phyloP scores from a whole-genome alignment of 2,113 vertebrate genomes.

The Aegotheles bennettii region DNA sequence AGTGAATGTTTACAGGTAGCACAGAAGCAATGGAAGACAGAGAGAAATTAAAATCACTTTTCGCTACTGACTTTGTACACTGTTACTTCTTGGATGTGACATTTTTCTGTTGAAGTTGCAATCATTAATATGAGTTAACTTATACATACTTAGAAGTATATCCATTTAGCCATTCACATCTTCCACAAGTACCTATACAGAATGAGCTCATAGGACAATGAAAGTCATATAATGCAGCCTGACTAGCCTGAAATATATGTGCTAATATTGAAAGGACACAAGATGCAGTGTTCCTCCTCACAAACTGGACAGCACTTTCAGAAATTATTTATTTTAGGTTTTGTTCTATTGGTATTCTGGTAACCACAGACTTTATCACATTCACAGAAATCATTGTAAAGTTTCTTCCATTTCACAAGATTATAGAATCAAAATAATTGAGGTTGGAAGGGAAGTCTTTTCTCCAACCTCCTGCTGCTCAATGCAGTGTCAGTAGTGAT shows the following conservation, averaged over 20 bases:
- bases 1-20: not conserved
- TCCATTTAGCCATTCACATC: not conserved
- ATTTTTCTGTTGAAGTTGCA: not conserved
- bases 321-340: not conserved
- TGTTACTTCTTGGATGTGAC: not conserved
- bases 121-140: not conserved
- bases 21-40: not conserved
- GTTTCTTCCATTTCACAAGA: not conserved
- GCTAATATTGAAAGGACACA: not conserved
- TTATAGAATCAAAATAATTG: not conserved
- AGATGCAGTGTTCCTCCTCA: not conserved
- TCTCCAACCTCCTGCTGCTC: not conserved
- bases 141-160: not conserved
- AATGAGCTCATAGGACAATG: not conserved
- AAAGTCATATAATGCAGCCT: not conserved
- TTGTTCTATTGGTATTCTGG: not conserved
- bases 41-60: not conserved
- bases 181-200: not conserved
- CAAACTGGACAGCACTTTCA: not conserved
- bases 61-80: not conserved
- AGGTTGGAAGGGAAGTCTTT: not conserved
- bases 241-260: not conserved
- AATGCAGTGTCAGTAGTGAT: not conserved
- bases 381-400: not conserved
- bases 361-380: not conserved